Evolutionary conservation across 2,888 invertebrate species (phyloP).

Genomic region (Athrips mouffetella): DNA sequence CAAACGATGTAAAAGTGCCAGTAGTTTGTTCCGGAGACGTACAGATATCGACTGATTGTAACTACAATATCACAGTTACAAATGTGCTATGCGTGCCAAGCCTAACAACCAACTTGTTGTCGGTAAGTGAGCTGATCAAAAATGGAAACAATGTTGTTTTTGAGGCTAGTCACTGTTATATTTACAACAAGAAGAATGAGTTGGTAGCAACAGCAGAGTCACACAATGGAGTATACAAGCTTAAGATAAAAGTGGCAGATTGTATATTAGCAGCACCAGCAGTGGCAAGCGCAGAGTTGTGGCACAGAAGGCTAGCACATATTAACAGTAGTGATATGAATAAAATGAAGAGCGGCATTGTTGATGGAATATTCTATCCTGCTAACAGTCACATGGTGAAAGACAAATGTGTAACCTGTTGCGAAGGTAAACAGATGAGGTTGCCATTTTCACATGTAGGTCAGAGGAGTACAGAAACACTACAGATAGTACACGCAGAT

Average conservation of each 20-base stretch:
- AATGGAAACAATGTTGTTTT: not conserved
- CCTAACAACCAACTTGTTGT: not conserved
- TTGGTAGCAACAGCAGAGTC: not conserved
- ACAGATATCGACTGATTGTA: no score
- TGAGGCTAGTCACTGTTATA: not conserved
- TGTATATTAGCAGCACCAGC: not conserved
- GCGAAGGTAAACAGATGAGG: constrained; percentile 30
- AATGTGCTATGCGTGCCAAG: not conserved
- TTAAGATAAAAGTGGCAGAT: not conserved
- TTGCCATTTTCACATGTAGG: constrained; percentile 27
- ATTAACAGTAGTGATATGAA: constrained; percentile 16
- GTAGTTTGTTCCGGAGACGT: not conserved
- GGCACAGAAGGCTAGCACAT: constrained; percentile 11
- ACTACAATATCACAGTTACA: not conserved
- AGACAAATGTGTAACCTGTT: constrained; percentile 1
- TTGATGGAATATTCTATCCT: constrained; percentile 13
- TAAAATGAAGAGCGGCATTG: constrained; percentile 15
- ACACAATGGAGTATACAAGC: not conserved
- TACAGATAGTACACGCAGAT: constrained; percentile 33
- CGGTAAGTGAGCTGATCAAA: not conserved
- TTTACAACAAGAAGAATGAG: not conserved
- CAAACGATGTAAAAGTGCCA: not conserved
- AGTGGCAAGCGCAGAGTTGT: not conserved
- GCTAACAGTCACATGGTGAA: not conserved
- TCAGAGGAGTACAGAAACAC: constrained; percentile 22